A percentile compares a stretch with the other conserved stretches of the same genome.
Evolutionary conservation across 2,113 vertebrate species (phyloP).

Genomic region (Poecile atricapillus): DNA sequence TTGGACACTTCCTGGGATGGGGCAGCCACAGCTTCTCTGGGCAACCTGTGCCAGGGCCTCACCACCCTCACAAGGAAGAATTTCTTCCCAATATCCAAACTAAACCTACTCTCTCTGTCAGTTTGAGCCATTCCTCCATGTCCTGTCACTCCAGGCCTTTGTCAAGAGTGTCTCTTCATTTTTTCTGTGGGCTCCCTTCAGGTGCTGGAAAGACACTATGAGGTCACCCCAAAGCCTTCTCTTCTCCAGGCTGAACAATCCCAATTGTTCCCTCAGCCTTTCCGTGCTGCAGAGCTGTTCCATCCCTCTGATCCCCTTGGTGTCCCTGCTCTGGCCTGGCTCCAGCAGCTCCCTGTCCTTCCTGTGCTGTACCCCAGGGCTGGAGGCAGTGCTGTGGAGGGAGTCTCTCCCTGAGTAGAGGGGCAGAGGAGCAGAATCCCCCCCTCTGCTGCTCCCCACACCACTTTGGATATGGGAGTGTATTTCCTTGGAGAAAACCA

Average conservation of each 20-base stretch:
- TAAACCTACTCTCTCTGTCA: accelerated
- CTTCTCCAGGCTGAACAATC: background rate
- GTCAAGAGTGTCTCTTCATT: background rate
- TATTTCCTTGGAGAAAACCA: background rate
- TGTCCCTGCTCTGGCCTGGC: background rate
- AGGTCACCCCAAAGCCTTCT: background rate
- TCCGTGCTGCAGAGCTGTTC: background rate
- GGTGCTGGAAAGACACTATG: background rate
- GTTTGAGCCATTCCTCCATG: background rate
- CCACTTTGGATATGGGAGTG: background rate
- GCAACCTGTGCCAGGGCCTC: background rate
- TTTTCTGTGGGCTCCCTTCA: background rate
- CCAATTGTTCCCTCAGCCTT: background rate
- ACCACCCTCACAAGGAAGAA: accelerated
- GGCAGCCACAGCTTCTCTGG: background rate
- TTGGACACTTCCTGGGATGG: accelerated
- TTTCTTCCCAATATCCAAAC: background rate
- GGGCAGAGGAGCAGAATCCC: background rate
- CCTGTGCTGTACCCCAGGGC: background rate
- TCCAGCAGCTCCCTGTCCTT: background rate
- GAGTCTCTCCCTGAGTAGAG: background rate
- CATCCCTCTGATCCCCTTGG: background rate
- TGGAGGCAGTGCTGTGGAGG: background rate
- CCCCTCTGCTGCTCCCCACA: background rate
- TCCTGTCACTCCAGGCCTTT: background rate